A percentile compares a stretch with the other conserved stretches of the same genome.
Evolutionary conservation across 2,113 vertebrate genomes (phyloP).

Genomic region (Plotosus lineatus): DNA sequence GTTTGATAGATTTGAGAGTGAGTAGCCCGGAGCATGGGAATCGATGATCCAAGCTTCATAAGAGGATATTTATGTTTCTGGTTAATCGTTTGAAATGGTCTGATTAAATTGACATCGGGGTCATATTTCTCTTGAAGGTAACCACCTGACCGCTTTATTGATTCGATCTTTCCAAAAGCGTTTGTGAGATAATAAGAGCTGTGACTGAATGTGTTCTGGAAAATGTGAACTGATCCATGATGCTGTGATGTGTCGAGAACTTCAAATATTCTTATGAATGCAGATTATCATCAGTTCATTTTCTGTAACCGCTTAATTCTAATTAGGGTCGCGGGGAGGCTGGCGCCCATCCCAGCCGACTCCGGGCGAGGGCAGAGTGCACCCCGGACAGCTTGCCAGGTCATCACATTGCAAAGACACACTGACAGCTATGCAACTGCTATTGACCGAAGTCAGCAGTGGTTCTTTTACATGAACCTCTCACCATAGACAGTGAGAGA

Average conservation of each 20-base stretch:
- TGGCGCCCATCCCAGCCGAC: no score
- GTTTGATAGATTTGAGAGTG: conserved; percentile 22
- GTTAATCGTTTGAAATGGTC: conserved; percentile 66
- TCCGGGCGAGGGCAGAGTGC: no score
- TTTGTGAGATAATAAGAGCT: conserved; percentile 18
- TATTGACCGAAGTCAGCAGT: no score
- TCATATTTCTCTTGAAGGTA: conserved; percentile 64
- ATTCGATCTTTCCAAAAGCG: background rate
- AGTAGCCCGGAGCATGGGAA: conserved; percentile 15
- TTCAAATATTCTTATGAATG: background rate
- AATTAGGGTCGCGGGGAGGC: no score
- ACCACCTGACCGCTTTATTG: conserved; percentile 37
- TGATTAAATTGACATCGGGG: conserved; percentile 63
- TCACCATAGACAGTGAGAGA: no score
- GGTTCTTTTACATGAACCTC: no score
- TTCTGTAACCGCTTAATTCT: no score
- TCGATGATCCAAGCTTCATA: conserved; percentile 53
- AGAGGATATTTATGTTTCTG: conserved; percentile 62
- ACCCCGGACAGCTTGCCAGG: no score
- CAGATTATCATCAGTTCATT: no score
- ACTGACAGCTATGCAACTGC: no score
- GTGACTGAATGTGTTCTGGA: background rate
- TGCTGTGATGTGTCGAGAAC: background rate
- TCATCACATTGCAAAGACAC: no score
- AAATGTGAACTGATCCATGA: background rate